Evolutionary conservation across 2,113 vertebrate species (phyloP), one percentile per base, ranked within the genome.

Genomic region (Cromileptes altivelis): DNA sequence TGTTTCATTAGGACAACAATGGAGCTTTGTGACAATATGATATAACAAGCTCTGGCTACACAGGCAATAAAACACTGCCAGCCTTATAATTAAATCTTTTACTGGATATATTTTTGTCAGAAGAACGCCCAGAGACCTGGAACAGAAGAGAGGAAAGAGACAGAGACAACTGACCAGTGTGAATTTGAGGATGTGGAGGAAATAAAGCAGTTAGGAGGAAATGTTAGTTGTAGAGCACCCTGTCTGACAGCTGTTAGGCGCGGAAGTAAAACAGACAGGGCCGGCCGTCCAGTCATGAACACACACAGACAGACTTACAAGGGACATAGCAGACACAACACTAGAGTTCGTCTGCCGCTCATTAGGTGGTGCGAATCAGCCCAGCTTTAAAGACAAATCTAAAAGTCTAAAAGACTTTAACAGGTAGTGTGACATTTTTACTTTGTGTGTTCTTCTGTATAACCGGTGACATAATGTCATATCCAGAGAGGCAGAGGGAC

Each of bases 261-360:
- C 82, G 70, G 58, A 89, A 84, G 73, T 75, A 57, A 89, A 88
- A 67, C 81, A 77, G 77, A 75, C 76, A 19, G 49, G 30, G n/a
- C 60, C 57, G 53, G 49, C 47, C 2, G 50, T 19, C 17, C 30
- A 45, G 33, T 11, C 60, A 83, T 6, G 14, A 1, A 80, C 53
- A 71, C 60, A 83, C 72, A 27, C 27, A 18, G 1, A 17, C 23
- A 65, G 13, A 17, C 40, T 8, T 11, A 33, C 27, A 30, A 11
- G 4, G 53, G 52, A 57, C 17, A 7, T 1, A 42, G 4, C 37
- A 72, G 47, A 70, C 56, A 14, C 10, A 19, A 30, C 27, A 23
- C 49, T 27, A 17, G 33, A 72, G 23, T 49, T 72, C 4, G 7
- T 67, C 72, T 77, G 68, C 25, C 5, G 23, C 47, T 21, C 37